Percentiles rank a stretch among this genome's conserved stretches.
phyloP scores from a whole-genome alignment of 2,888 invertebrate species.

The Neoascia interrupta region DNA sequence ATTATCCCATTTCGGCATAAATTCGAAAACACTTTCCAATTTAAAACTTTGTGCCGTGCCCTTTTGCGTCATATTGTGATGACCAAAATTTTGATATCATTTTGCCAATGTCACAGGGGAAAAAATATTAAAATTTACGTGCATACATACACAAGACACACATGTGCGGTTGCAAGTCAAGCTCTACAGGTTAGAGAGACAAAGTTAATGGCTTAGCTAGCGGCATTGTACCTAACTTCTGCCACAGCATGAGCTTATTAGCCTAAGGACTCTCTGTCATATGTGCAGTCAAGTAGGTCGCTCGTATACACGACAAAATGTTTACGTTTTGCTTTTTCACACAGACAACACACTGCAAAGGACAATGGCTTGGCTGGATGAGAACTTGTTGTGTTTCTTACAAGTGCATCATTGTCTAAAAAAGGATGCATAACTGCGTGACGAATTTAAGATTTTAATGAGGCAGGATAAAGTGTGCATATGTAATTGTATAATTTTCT shows the following conservation, averaged over 20 bases:
- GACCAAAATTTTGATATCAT: slow-evolving; percentile 32
- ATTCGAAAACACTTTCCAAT: slow-evolving; percentile 23
- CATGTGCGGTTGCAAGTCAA: slow-evolving; percentile 4
- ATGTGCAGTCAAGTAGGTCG: slow-evolving; percentile 59
- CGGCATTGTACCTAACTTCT: slow-evolving; percentile 12
- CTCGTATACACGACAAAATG: slow-evolving; percentile 36
- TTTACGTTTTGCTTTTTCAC: slow-evolving; percentile 32
- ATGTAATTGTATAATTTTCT: slow-evolving; percentile 53
- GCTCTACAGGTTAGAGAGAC: slow-evolving; percentile 58
- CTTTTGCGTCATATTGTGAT: slow-evolving; percentile 9
- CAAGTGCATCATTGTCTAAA: no score
- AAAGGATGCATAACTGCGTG: slow-evolving; percentile 32
- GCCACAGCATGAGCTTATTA: slow-evolving; percentile 16
- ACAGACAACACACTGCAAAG: slow-evolving; percentile 31
- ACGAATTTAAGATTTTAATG: slow-evolving; percentile 32
- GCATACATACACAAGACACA: no score
- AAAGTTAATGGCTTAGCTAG: slow-evolving; percentile 61
- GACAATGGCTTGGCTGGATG: slow-evolving; percentile 48
- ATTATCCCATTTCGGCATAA: neutral
- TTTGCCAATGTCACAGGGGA: no score
- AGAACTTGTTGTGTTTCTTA: no score
- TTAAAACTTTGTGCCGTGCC: slow-evolving; percentile 7
- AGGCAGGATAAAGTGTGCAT: slow-evolving; percentile 41
- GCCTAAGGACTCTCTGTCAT: slow-evolving; percentile 41
- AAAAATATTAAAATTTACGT: no score